phyloP scores from a whole-genome alignment of 2,113 vertebrate genomes.

The Periophthalmus modestus region DNA sequence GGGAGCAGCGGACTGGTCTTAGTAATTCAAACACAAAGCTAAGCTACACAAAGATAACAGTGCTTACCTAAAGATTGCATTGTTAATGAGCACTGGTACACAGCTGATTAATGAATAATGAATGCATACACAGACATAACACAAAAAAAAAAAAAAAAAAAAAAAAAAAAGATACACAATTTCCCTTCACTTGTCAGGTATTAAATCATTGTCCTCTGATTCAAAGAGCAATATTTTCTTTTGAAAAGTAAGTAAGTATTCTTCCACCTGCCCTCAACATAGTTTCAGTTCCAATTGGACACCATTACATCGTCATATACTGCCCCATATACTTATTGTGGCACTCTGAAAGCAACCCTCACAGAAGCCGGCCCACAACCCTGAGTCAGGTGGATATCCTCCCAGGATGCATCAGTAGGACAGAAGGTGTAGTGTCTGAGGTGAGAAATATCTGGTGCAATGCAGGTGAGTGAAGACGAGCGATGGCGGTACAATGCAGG shows the following conservation, averaged over 20 bases:
- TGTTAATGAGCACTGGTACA: no score
- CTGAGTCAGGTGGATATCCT: slow-evolving; percentile 37
- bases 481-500: slow-evolving; percentile 13
- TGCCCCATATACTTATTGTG: not conserved
- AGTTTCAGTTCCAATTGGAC: no score
- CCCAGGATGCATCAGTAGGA: slow-evolving; percentile 49
- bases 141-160: no score
- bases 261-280: no score
- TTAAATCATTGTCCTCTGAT: no score
- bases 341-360: slow-evolving; percentile 14
- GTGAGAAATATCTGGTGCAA: slow-evolving; percentile 78
- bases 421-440: slow-evolving; percentile 61
- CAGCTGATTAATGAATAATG: no score
- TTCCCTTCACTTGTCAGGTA: no score
- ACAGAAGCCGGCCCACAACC: slow-evolving; percentile 39
- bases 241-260: not conserved
- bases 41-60: not conserved
- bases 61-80: no score
- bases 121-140: no score
- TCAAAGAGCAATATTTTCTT: no score
- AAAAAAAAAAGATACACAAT: no score
- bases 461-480: slow-evolving; percentile 68
- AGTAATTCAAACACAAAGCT: not conserved
- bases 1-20: not conserved
- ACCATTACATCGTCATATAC: not conserved